Conservation (phyloP, 2,113 vertebrate species). For the Falcunculus frontatus region DNA sequence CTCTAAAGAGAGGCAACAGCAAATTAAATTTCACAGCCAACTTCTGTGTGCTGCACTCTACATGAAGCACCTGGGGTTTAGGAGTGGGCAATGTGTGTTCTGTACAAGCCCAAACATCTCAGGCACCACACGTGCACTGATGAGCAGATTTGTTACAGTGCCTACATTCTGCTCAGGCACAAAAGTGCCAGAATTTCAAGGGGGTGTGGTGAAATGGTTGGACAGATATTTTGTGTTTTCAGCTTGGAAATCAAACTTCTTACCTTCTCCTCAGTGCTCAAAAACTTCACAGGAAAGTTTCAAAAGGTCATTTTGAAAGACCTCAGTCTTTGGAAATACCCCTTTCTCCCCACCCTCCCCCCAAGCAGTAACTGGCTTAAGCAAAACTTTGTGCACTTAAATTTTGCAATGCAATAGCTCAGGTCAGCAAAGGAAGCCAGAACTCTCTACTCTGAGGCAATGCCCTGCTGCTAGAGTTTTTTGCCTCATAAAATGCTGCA, state of each 20-base stretch:
- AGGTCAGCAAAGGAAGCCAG: slow-evolving; percentile 26
- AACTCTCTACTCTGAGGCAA: neutral
- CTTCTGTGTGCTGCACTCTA: neutral
- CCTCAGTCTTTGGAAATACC: slow-evolving; percentile 17
- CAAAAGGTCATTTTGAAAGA: slow-evolving; percentile 53
- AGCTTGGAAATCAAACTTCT: neutral
- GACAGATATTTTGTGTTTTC: neutral
- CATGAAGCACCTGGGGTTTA: neutral
- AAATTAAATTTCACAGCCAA: neutral
- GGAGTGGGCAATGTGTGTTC: neutral
- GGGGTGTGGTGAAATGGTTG: neutral
- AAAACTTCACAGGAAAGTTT: slow-evolving; percentile 11
- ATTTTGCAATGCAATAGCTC: slow-evolving; percentile 32
- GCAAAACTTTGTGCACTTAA: neutral
- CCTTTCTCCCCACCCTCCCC: neutral
- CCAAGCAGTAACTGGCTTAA: neutral
- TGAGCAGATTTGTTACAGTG: neutral
- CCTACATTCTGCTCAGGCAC: neutral
- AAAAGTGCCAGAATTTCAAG: neutral
- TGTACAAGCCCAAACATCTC: neutral
- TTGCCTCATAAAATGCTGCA: neutral
- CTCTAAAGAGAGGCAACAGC: neutral
- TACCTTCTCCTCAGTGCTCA: neutral
- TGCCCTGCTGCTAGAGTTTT: neutral
- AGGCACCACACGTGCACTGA: neutral